Evolutionary conservation across 2,113 vertebrate genomes (phyloP).

Genomic region (Uria aalge): DNA sequence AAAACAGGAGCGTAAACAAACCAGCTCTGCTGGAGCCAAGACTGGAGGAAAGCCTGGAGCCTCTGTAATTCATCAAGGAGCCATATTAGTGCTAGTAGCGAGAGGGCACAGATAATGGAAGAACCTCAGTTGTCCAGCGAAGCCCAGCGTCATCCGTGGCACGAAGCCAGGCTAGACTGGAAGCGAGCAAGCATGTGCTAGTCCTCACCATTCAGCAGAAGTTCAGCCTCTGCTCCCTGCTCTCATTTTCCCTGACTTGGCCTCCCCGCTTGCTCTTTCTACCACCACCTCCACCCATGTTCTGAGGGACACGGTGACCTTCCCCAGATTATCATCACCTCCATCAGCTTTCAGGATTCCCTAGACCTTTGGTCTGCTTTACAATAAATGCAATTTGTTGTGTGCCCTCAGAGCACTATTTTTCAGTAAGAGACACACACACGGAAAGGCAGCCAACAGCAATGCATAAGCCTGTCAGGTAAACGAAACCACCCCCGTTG

Average conservation of each 20-base stretch:
- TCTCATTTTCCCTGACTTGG: neutral
- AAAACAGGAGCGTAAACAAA: neutral
- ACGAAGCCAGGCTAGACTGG: neutral
- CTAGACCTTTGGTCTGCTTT: neutral
- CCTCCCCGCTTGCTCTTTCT: neutral
- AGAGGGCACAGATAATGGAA: neutral
- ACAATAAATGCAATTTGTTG: neutral
- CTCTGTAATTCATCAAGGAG: neutral
- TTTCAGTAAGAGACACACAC: neutral
- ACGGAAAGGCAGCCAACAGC: neutral
- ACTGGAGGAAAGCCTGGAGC: neutral
- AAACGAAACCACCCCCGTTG: neutral
- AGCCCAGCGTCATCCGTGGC: rapidly evolving
- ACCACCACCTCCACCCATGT: neutral
- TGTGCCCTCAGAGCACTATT: neutral
- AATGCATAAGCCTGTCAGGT: neutral
- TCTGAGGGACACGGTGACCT: neutral
- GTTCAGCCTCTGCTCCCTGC: neutral
- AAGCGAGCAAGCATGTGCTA: neutral
- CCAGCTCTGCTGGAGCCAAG: neutral
- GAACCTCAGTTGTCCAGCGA: neutral
- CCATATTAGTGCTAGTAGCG: neutral
- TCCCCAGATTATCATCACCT: neutral
- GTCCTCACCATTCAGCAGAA: neutral
- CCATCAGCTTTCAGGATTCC: neutral